These are phyloP conservation scores for Tarsius wallacei DNA, from an alignment of 2,797 vertebrate species.

Conservation along the genomic window DNA sequence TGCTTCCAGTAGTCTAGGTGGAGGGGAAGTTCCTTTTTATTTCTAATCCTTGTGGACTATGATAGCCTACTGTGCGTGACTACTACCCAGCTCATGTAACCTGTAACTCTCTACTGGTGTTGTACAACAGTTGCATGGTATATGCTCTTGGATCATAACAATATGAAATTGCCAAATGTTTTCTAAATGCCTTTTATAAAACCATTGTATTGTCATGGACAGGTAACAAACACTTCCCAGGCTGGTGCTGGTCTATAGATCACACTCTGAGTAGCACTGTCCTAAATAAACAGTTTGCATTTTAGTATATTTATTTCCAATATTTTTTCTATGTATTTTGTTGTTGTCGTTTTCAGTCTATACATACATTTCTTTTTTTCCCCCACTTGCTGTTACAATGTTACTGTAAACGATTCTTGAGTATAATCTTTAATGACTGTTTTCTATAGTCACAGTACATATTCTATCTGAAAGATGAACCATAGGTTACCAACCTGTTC, in stretches of 20 bases:
- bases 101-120: not conserved
- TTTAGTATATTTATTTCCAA: not conserved
- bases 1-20: not conserved
- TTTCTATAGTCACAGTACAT: not conserved
- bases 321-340: not conserved
- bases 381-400: not conserved
- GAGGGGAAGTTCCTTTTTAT: not conserved
- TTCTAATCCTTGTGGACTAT: not conserved
- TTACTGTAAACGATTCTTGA: conserved; percentile 11
- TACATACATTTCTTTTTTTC: not conserved
- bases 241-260: not conserved
- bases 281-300: not conserved
- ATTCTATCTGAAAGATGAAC: conserved; percentile 12
- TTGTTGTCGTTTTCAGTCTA: not conserved
- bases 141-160: not conserved
- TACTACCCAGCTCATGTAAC: fast-evolving
- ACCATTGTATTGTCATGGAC: not conserved
- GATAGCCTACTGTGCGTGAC: not conserved
- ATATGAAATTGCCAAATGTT: not conserved
- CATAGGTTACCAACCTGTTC: not conserved
- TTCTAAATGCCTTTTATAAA: not conserved
- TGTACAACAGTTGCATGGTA: not conserved
- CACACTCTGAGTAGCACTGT: not conserved
- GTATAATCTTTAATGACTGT: conserved; percentile 23
- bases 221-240: not conserved